phyloP scores from a whole-genome alignment of 2,888 invertebrate species.

The Liposcelis brunnea region DNA sequence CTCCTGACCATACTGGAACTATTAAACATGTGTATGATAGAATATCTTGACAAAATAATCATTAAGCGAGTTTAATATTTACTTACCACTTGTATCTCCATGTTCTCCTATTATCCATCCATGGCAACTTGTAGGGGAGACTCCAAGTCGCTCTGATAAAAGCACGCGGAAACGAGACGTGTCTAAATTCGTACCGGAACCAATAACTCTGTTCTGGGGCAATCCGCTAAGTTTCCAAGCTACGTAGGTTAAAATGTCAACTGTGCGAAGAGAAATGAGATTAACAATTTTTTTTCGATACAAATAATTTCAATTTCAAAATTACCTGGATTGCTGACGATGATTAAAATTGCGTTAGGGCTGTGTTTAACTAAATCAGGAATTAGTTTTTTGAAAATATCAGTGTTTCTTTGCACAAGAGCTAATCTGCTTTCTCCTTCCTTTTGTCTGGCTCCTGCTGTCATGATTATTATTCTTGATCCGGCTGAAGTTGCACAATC shows the following conservation, averaged over 20 bases:
- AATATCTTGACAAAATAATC: constrained; percentile 1
- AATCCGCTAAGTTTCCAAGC: constrained; percentile 89
- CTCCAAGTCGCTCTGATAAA: constrained; percentile 60
- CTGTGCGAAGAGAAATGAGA: constrained; percentile 24
- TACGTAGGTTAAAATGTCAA: constrained; percentile 82
- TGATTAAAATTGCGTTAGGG: constrained; percentile 66
- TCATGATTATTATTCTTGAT: constrained; percentile 72
- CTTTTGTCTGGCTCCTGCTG: constrained; percentile 79
- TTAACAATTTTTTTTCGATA: no score
- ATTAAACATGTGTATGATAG: constrained; percentile 18
- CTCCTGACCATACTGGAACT: constrained; percentile 89
- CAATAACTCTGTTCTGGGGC: constrained; percentile 72
- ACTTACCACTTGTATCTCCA: constrained; percentile 67
- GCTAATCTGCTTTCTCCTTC: constrained; percentile 78
- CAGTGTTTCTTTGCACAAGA: constrained; percentile 78
- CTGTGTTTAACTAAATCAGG: constrained; percentile 68
- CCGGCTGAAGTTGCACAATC: constrained; percentile 63
- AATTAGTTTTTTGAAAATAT: constrained; percentile 71
- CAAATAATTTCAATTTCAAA: no score
- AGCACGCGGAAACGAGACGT: constrained; percentile 81
- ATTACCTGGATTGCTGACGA: constrained; percentile 69
- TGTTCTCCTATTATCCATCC: constrained; percentile 92
- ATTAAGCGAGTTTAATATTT: not conserved
- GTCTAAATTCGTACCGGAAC: constrained; percentile 86
- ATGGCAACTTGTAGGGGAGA: constrained; percentile 72